These are phyloP conservation scores for Astropecten irregularis DNA, from an alignment of 53 echinoderm and acorn worm genomes.

Conservation along the genomic window DNA sequence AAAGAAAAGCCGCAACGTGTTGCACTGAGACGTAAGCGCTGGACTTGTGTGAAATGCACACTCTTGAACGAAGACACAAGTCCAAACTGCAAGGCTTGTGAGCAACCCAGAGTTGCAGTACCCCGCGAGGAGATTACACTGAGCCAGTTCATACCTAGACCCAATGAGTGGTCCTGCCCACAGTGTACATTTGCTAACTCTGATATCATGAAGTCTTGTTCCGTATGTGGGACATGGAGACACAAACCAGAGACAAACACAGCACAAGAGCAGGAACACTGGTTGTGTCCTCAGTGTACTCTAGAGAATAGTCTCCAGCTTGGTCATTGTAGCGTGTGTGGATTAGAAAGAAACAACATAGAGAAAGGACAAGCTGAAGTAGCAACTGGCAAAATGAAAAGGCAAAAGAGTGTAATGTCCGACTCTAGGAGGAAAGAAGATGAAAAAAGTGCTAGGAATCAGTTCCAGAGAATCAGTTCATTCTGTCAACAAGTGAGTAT, in stretches of 20 bases:
- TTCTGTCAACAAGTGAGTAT: constrained; percentile 81
- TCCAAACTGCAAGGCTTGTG: constrained; percentile 59
- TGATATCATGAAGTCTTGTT: constrained; percentile 56
- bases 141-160: constrained; percentile 61
- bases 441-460: constrained; percentile 67
- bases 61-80: constrained; percentile 67
- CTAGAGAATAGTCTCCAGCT: constrained; percentile 41
- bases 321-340: constrained; percentile 59
- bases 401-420: constrained; percentile 83
- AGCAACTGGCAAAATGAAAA: constrained; percentile 36
- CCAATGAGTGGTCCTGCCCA: constrained; percentile 87
- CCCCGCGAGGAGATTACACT: constrained; percentile 20
- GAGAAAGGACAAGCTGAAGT: constrained; percentile 53
- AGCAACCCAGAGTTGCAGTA: constrained; percentile 14
- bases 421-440: constrained; percentile 83
- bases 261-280: constrained; percentile 27
- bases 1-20: constrained; percentile 34
- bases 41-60: constrained; percentile 78
- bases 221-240: constrained; percentile 57
- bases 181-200: constrained; percentile 86
- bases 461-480: constrained; percentile 70
- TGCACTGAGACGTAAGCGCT: constrained; percentile 72
- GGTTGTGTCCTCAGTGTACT: constrained; percentile 71
- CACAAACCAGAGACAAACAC: neutral
- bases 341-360: constrained; percentile 6